Evolutionary conservation across 2,113 vertebrate species (phyloP).

Genomic region (Loxodonta africana): DNA sequence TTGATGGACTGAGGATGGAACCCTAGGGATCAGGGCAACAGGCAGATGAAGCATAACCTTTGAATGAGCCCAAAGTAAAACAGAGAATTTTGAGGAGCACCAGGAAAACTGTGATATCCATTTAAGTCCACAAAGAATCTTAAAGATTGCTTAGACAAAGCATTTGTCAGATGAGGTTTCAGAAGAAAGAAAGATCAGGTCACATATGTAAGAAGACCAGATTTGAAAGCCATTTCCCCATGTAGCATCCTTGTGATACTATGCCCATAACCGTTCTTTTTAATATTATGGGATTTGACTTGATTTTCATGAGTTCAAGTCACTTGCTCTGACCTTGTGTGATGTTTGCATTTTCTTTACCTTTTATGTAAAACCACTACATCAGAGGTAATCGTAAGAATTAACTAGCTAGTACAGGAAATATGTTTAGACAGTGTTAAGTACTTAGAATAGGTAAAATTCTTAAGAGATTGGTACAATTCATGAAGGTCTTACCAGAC

Average conservation of each 20-base stretch:
- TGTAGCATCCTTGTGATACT: background rate
- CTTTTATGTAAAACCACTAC: background rate
- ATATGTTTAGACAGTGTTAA: slow-evolving; percentile 3
- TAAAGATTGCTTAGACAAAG: background rate
- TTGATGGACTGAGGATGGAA: background rate
- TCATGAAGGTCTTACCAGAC: background rate
- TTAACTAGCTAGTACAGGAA: background rate
- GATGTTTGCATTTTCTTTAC: background rate
- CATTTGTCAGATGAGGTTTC: background rate
- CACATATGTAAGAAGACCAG: background rate
- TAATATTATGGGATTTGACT: background rate
- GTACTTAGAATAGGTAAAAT: background rate
- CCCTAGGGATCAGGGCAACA: background rate
- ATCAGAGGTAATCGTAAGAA: background rate
- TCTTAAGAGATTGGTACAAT: background rate
- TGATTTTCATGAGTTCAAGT: background rate
- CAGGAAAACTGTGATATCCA: background rate
- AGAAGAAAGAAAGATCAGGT: background rate
- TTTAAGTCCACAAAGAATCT: background rate
- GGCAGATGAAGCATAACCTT: background rate
- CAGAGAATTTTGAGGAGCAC: background rate
- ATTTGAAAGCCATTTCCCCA: background rate
- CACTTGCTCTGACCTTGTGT: background rate
- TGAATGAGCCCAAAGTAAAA: background rate
- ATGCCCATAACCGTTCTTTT: background rate